Base-by-base conservation (phyloP, 2,113 vertebrate genomes). In the Rhinolophus sinicus region DNA sequence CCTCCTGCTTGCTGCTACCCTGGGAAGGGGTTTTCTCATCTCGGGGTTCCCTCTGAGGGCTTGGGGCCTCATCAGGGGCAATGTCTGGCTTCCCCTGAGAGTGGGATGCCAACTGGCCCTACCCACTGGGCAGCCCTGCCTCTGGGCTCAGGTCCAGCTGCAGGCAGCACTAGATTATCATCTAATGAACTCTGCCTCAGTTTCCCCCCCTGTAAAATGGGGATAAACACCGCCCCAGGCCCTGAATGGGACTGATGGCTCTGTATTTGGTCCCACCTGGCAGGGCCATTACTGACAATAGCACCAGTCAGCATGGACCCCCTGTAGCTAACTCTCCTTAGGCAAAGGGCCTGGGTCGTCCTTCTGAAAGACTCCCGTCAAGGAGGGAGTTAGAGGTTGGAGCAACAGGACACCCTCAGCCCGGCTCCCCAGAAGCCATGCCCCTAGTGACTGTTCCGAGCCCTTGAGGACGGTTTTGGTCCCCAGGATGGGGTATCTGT, bases 261-360 rank as follows among this genome's bases (percentile, higher is more conserved):
- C 85, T 64, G 62, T 11, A 0, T 16, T 28, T 33, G 87, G 50
- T 15, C 2, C 18, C 54, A 2, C 40, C 52, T 1, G 70, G 35
- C 40, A 24, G 26, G 52, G 14, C 52, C 40, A 1, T 82, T 5
- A 13, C 47, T 1, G 2, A 38, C 40, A 2, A 0, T 0, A 2
- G 35, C 52, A 22, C 33, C 76, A 5, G 72, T 2, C 44, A 2
- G 77, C 18, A 5, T 0, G 22, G 52, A 9, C 8, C 16, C 52
- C 16, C 33, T 22, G 8, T 7, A 1, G 19, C 28, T 13, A 16
- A 26, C 26, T 30, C 56, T 28, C 30, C 9, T 30, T 5, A n/a
- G 50, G 8, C 35, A 4, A 5, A 52, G 14, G 67, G 76, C 88
- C 47, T 22, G 40, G 16, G 19, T 60, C n/a, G 12, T 9, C 47